Conservation (phyloP, 2,113 vertebrate species). For the Cisticola juncidis region DNA sequence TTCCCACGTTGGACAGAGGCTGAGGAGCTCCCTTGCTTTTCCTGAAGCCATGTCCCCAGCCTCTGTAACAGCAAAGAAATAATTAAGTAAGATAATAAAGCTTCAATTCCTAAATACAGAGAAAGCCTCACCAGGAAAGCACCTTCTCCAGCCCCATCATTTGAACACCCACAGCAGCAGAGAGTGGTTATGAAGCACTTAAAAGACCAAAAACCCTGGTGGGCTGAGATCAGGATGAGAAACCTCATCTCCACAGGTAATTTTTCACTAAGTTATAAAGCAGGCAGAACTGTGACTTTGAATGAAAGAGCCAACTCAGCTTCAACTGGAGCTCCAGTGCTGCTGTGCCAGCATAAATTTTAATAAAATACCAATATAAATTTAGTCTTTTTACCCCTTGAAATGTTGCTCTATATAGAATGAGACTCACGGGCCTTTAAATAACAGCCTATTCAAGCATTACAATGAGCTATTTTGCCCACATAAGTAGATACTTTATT, state of each 20-base stretch:
- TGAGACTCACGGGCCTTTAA: conserved; percentile 9
- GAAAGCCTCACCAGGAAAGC: neutral
- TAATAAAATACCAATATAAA: conserved; percentile 50
- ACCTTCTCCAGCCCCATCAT: neutral
- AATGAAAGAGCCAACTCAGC: conserved; percentile 51
- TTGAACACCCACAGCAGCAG: neutral
- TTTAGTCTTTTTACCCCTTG: conserved; percentile 15
- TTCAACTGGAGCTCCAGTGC: neutral
- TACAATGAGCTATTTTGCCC: conserved; percentile 21
- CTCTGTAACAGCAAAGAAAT: neutral
- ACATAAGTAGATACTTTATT: neutral
- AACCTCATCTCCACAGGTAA: neutral
- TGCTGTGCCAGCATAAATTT: conserved; percentile 36
- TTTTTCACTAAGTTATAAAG: conserved; percentile 17
- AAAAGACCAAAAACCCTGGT: neutral
- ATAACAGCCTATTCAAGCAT: conserved; percentile 2
- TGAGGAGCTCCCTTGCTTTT: neutral
- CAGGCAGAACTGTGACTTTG: neutral
- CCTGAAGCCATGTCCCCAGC: neutral
- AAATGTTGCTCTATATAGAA: conserved; percentile 15
- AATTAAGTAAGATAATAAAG: neutral
- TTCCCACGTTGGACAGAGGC: fast-evolving
- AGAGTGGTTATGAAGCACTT: neutral
- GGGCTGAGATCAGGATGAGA: neutral
- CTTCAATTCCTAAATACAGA: neutral